These are phyloP conservation scores for Spilogale gracilis DNA, from an alignment of 2,113 vertebrate species.

Conservation along the genomic window DNA sequence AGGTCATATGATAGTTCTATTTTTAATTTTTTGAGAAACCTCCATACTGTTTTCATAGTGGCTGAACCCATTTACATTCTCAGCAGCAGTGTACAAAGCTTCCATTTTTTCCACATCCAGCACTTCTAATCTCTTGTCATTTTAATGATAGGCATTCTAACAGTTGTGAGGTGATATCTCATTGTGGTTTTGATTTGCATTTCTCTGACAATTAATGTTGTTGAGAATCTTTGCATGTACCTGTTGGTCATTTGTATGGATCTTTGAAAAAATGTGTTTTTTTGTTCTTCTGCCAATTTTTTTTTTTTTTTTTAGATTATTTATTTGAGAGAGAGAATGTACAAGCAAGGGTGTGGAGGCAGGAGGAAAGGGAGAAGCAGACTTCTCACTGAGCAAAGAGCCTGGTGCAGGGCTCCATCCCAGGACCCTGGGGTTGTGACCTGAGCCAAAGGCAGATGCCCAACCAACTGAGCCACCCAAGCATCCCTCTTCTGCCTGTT, in stretches of 20 bases:
- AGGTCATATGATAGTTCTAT: neutral
- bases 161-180: neutral
- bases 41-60: neutral
- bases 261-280: neutral
- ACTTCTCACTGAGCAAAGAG: neutral
- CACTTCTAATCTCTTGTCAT: neutral
- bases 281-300: neutral
- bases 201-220: neutral
- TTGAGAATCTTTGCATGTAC: neutral
- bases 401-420: neutral
- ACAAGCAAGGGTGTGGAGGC: neutral
- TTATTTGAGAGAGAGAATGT: neutral
- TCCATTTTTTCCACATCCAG: neutral
- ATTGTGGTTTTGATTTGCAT: neutral
- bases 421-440: neutral
- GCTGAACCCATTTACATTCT: neutral
- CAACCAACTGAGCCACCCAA: no score
- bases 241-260: neutral
- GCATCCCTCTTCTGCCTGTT: neutral
- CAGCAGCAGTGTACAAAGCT: neutral
- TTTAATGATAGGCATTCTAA: neutral
- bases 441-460: no score
- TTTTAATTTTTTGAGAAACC: neutral
- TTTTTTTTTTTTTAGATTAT: neutral
- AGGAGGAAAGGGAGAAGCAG: neutral